These are phyloP conservation scores for Lophotis ruficrista DNA, from an alignment of 2,113 vertebrate species.

Conservation along the genomic window DNA sequence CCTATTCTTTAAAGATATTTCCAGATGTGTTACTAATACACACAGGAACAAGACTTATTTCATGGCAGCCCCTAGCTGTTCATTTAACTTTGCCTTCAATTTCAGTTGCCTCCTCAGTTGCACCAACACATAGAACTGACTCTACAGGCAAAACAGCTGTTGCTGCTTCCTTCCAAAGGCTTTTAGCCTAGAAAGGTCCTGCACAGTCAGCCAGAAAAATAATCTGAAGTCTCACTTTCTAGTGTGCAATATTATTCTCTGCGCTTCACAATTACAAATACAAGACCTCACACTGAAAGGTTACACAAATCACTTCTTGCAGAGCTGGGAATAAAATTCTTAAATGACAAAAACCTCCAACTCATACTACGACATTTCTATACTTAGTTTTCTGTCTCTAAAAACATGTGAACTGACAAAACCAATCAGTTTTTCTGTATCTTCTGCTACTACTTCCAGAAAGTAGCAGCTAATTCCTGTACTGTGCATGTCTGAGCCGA, in stretches of 20 bases:
- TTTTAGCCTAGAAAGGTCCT: not conserved
- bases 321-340: not conserved
- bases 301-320: not conserved
- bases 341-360: not conserved
- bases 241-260: not conserved
- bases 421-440: not conserved
- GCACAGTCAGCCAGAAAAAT: conserved; percentile 11
- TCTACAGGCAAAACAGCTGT: not conserved
- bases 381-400: not conserved
- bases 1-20: not conserved
- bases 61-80: not conserved
- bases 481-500: not conserved
- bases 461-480: not conserved
- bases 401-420: not conserved
- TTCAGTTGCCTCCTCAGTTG: not conserved
- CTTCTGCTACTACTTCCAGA: not conserved
- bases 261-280: not conserved
- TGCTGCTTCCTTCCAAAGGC: not conserved
- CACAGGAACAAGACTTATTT: not conserved
- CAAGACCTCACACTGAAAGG: not conserved
- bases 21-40: not conserved
- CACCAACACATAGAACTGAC: not conserved
- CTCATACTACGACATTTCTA: not conserved
- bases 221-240: not conserved
- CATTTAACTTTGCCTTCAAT: not conserved